phyloP scores from a whole-genome alignment of 2,113 vertebrate genomes.

The human region DNA sequence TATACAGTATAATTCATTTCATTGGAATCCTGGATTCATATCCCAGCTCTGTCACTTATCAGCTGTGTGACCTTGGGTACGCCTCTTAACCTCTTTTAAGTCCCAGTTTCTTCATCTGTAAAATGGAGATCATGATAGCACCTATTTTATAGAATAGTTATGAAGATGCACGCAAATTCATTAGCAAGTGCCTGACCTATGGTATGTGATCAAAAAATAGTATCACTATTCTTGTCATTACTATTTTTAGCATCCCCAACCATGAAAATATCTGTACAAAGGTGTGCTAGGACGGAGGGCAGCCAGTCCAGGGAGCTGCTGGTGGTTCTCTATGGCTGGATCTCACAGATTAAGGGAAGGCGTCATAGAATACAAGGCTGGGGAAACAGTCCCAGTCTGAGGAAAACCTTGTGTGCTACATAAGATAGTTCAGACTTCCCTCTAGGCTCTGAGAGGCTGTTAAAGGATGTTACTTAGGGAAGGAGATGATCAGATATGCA shows the following conservation, averaged over 20 bases:
- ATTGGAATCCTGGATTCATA: not conserved
- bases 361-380: not conserved
- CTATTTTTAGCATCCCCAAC: not conserved
- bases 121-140: not conserved
- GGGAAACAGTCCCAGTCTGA: not conserved
- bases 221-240: not conserved
- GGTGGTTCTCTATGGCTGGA: not conserved
- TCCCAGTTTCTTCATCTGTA: not conserved
- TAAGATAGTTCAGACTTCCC: not conserved
- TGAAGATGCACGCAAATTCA: accelerated
- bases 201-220: no score
- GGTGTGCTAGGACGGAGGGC: not conserved
- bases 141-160: not conserved
- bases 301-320: not conserved
- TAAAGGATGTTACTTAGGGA: not conserved
- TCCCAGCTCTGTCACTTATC: not conserved
- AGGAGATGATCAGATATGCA: not conserved
- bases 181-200: not conserved
- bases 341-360: accelerated
- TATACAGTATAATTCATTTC: not conserved
- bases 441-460: not conserved
- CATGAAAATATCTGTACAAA: not conserved
- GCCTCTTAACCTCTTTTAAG: not conserved
- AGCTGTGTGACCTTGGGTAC: not conserved
- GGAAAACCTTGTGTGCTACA: not conserved